phyloP scores from a whole-genome alignment of 2,888 invertebrate genomes.

The Brenthis daphne region DNA sequence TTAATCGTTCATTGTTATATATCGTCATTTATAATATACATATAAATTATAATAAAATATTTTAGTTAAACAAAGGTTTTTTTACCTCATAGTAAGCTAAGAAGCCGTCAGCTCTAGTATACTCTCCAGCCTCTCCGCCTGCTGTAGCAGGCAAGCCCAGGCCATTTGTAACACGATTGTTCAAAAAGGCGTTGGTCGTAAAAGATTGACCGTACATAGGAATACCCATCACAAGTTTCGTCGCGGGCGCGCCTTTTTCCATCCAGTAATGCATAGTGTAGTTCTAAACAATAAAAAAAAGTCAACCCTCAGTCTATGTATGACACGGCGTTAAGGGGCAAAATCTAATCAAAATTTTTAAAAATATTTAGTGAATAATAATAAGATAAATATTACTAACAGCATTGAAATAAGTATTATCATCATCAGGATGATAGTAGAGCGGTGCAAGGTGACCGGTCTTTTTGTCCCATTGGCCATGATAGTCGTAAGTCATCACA shows the following conservation, averaged over 20 bases:
- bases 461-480: constrained; percentile 95
- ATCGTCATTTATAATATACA: background rate
- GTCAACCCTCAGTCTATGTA: background rate
- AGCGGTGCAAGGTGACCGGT: constrained; percentile 95
- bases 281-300: constrained; percentile 80
- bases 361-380: background rate
- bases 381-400: constrained; percentile 68
- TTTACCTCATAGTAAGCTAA: constrained; percentile 92
- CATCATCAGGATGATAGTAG: constrained; percentile 91
- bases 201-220: constrained; percentile 95
- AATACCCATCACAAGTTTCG: constrained; percentile 93
- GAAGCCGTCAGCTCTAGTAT: constrained; percentile 92
- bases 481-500: constrained; percentile 96
- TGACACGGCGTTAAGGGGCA: background rate
- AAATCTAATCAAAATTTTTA: background rate
- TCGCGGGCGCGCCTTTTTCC: constrained; percentile 89
- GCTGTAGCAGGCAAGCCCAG: constrained; percentile 89
- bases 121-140: constrained; percentile 92
- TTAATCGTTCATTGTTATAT: too few relatives aligned
- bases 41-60: background rate
- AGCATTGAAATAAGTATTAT: constrained; percentile 90
- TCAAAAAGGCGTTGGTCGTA: constrained; percentile 81
- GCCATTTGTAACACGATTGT: constrained; percentile 63
- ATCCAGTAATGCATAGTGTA: constrained; percentile 95
- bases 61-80: background rate